These are phyloP conservation scores for Drosophila ohnishii DNA, from an alignment of 1,140 invertebrate genomes.

Conservation along the genomic window DNA sequence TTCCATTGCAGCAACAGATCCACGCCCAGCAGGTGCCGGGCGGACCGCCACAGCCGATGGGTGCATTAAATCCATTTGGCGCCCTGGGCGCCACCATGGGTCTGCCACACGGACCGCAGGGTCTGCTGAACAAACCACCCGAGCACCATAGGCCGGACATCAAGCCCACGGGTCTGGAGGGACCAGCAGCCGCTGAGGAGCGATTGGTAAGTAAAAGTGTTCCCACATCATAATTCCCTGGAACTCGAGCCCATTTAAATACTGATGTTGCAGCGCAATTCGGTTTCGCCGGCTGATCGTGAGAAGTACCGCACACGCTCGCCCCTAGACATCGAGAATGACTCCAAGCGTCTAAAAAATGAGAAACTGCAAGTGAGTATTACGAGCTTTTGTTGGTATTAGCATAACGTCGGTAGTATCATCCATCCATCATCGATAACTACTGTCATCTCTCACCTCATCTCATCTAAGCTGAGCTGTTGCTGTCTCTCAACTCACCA, in stretches of 20 bases:
- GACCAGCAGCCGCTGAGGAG: slow-evolving; percentile 81
- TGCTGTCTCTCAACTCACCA: slow-evolving; percentile 78
- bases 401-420: slow-evolving; percentile 18
- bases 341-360: slow-evolving; percentile 92
- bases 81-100: slow-evolving; percentile 82
- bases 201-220: slow-evolving; percentile 65
- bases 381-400: slow-evolving; percentile 7
- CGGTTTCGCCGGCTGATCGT: slow-evolving; percentile 94
- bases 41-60: slow-evolving; percentile 82
- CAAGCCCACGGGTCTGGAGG: slow-evolving; percentile 80
- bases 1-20: slow-evolving; percentile 84
- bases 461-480: slow-evolving; percentile 49
- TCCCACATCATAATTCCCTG: no score
- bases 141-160: slow-evolving; percentile 82
- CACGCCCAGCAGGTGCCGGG: slow-evolving; percentile 83
- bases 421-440: slow-evolving; percentile 22
- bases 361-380: slow-evolving; percentile 93
- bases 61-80: slow-evolving; percentile 81
- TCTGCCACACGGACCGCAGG: slow-evolving; percentile 80
- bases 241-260: slow-evolving; percentile 3
- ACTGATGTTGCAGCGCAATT: slow-evolving; percentile 85
- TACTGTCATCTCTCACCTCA: slow-evolving; percentile 33
- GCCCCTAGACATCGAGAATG: slow-evolving; percentile 86
- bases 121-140: slow-evolving; percentile 80
- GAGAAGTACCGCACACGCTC: slow-evolving; percentile 92